These are phyloP conservation scores for Holotrichia oblita DNA, from an alignment of 1,140 invertebrate genomes.

Conservation along the genomic window DNA sequence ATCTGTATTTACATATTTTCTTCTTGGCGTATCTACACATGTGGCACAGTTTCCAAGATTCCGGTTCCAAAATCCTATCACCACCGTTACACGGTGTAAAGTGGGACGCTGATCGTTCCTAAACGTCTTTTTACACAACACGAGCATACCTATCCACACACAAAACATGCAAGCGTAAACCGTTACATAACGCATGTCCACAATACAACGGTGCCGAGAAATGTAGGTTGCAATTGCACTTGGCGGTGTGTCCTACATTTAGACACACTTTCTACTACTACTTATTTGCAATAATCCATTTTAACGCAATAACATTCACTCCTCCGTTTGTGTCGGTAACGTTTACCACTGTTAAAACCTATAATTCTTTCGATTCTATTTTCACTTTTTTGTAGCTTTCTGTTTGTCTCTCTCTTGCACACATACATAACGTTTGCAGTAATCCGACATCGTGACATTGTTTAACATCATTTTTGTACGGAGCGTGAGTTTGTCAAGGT, in stretches of 20 bases:
- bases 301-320: constrained; percentile 9
- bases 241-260: constrained; percentile 23
- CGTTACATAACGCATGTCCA: constrained; percentile 17
- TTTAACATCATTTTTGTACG: neutral
- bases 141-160: neutral
- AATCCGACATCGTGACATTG: neutral
- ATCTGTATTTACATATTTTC: neutral
- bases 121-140: neutral
- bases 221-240: constrained; percentile 34
- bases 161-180: constrained; percentile 11
- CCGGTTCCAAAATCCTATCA: constrained; percentile 27
- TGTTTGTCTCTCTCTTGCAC: neutral
- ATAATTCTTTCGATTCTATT: constrained; percentile 12
- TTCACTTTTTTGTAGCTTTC: constrained; percentile 14
- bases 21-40: neutral
- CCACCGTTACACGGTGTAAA: neutral
- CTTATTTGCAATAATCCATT: constrained; percentile 33
- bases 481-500: neutral
- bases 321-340: neutral
- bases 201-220: constrained; percentile 20
- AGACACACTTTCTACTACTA: constrained; percentile 27
- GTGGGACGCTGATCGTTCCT: constrained; percentile 10
- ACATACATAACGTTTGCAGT: neutral
- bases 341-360: neutral
- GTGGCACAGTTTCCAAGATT: constrained; percentile 28